Evolutionary conservation across 2,888 invertebrate species (phyloP).

Genomic region (Lasioglossum morio): DNA sequence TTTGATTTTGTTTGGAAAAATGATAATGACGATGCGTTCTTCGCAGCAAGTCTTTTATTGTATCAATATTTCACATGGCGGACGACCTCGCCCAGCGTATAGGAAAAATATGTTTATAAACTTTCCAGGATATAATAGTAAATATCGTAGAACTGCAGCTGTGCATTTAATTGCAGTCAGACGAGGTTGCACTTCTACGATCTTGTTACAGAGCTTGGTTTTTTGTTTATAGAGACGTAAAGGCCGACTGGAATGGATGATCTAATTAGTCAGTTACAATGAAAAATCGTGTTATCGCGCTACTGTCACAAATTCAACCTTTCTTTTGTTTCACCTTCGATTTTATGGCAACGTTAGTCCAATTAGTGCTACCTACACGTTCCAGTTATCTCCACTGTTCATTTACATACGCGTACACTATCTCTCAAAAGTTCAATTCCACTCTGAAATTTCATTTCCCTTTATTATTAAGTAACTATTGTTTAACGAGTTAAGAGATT

Average conservation of each 20-base stretch:
- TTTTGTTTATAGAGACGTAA: not conserved
- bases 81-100: not conserved
- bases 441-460: not conserved
- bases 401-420: conserved; percentile 1
- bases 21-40: conserved; percentile 3
- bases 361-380: not conserved
- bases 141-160: not conserved
- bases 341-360: not conserved
- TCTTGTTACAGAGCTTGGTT: not conserved
- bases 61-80: conserved; percentile 25
- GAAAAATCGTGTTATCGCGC: not conserved
- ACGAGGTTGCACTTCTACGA: conserved; percentile 5
- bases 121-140: not conserved
- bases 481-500: not conserved
- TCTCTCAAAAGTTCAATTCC: not conserved
- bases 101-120: conserved; percentile 41
- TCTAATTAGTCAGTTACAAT: not conserved
- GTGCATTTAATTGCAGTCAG: not conserved
- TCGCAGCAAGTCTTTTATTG: conserved; percentile 46
- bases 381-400: not conserved
- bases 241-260: not conserved
- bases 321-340: not conserved
- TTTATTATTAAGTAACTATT: not conserved
- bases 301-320: not conserved
- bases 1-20: not conserved